A percentile compares a stretch with the other conserved stretches of the same genome.
These are phyloP conservation scores for Ophion ventricosus DNA, from an alignment of 2,888 invertebrate species.

Conservation along the genomic window DNA sequence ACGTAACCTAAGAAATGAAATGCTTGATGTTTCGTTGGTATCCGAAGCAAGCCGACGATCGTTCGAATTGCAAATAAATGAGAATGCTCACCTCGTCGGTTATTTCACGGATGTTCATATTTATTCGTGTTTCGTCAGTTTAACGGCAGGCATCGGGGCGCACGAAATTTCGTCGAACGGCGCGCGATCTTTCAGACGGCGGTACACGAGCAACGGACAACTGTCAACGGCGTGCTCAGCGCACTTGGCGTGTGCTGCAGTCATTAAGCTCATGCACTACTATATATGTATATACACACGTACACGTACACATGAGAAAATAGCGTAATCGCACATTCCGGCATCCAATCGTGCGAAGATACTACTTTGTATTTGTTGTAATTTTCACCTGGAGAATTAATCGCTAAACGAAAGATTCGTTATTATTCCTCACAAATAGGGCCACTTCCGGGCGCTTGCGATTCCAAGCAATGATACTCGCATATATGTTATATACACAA, in stretches of 20 bases:
- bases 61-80: slow-evolving; percentile 12
- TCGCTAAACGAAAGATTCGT: slow-evolving; percentile 4
- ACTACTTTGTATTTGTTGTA: slow-evolving; percentile 3
- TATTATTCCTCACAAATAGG: background rate
- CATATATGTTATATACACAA: slow-evolving; percentile 30
- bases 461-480: slow-evolving; percentile 15
- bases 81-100: slow-evolving; percentile 61
- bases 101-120: slow-evolving; percentile 63
- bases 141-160: slow-evolving; percentile 35
- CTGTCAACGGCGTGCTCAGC: slow-evolving; percentile 54
- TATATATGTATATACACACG: background rate
- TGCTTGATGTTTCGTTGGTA: background rate
- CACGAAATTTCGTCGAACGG: slow-evolving; percentile 24
- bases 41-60: background rate
- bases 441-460: background rate
- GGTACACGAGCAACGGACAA: slow-evolving; percentile 40
- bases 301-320: background rate
- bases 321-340: slow-evolving; percentile 27
- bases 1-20: slow-evolving; percentile 54
- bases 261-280: background rate
- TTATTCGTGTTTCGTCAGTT: slow-evolving; percentile 35
- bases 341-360: slow-evolving; percentile 9
- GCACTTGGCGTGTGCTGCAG: slow-evolving; percentile 38
- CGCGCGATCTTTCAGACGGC: slow-evolving; percentile 30
- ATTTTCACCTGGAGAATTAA: background rate